Base-by-base conservation (phyloP, 2,888 invertebrate genomes). In the Dolichopus griseipennis region DNA sequence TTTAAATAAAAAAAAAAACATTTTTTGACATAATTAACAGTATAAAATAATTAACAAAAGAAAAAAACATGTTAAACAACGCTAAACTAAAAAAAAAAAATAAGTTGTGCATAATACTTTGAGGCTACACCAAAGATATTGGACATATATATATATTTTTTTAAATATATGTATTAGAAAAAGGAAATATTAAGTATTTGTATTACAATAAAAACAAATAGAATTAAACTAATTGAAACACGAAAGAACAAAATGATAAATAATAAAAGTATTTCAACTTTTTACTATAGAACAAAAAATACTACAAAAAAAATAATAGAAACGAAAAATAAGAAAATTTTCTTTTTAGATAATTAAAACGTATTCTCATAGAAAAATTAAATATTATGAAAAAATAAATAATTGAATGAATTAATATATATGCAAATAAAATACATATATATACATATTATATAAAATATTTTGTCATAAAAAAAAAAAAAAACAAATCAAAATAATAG, bases 111-210 rank as follows among this genome's bases (percentile, higher is more conserved):
- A 69, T 70, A 70, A 70, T 72, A 70, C 70, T 70, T 71, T 73
- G 72, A 73, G 74, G 73, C 74, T 74, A 74, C 75, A 75, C 74
- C 75, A 75, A 75, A 75, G 75, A 74, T 18, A 52, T 52, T 52
- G 18, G 52, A 52, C 15, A 52, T 52, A 18, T 52, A 12, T 27
- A 27, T 27, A 27, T 27, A 27, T 52, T 52, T 52, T 18, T 52
- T 15, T 52, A 6, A 52, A 12, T 52, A 18, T 15, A 12, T 43
- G 12, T 43, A 37, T 52, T 52, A 52, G 15, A 52, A 52, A 52
- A 18, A 52, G n/a, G 15, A 52, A 52, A 52, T 52, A 52, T 18
- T n/a, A 18, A 52, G 27, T 27, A 27, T 27, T 27, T 27, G 27
- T 27, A 27, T 27, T 27, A 27, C 27, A 52, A 52, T 37, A 37